Base-by-base conservation (phyloP, 2,888 invertebrate genomes). In the Cancer borealis region DNA sequence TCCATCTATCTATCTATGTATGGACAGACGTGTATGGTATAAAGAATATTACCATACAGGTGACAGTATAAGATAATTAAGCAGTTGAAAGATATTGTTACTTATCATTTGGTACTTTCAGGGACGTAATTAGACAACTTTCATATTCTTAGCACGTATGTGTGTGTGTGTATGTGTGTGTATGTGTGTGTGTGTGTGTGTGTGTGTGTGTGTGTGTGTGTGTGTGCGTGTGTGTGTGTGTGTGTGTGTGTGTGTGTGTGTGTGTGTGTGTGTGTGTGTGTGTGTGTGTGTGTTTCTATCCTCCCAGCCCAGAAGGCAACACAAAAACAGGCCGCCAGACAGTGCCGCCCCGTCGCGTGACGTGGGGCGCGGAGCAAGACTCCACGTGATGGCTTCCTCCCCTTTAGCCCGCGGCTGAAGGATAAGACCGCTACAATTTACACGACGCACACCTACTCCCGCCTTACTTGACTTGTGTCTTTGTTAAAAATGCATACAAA, bases 251-350 rank as follows among this genome's bases (percentile, higher is more conserved):
- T 66, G 49, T 91, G 30, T 91, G 54, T 60, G 45, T 91, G 45
- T 91, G 45, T 91, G 45, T 91, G 73, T 91, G 46, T 91, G 73
- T 91, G 46, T 91, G 73, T 91, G 46, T 91, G 73, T 91, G 73
- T 90, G 46, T 91, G 39, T 91, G 39, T 79, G 46, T 60, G 49
- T 30, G 17, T 54, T 2, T 17, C 26, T 39, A 39, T 30, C 60
- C 8, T 21, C 21, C 39, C 26, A 60, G 39, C 60, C 21, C 46
- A 47, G 6, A 17, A 49, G 49, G n/a, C 46, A 88, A 73, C n/a
- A 73, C 21, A 88, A 88, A 10, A 88, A 17, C 88, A 88, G 49
- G 39, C 88, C 47, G 21, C 47, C 88, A 21, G 84, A 21, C 84
- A 39, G 39, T n/a, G 84, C 84, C 84, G 84, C 30, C 84, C 30